Evolutionary conservation across 2,888 invertebrate species (phyloP).

Genomic region (Ophraella communa): DNA sequence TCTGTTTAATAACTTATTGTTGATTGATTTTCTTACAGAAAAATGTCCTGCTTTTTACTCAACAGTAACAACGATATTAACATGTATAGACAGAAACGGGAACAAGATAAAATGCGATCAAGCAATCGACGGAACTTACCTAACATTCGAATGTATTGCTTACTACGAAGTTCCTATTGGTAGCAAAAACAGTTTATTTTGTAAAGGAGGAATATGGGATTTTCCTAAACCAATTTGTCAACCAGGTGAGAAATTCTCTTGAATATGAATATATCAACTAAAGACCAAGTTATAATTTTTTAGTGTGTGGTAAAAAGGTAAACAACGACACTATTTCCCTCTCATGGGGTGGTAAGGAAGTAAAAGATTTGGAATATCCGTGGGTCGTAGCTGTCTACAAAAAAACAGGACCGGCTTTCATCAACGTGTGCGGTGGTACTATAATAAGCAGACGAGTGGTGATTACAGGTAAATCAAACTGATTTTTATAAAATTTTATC

Average conservation of each 20-base stretch:
- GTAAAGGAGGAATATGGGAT: conserved; percentile 31
- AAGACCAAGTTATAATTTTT: no score
- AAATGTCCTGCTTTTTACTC: conserved; percentile 31
- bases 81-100: conserved; percentile 28
- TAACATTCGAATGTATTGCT: conserved; percentile 32
- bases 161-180: conserved; percentile 35
- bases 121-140: conserved; percentile 32
- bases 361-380: conserved; percentile 30
- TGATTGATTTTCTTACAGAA: conserved; percentile 8
- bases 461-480: conserved; percentile 32
- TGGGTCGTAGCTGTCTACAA: conserved; percentile 33
- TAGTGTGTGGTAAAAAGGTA: conserved; percentile 35
- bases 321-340: conserved; percentile 19
- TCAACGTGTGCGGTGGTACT: conserved; percentile 33
- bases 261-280: no score
- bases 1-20: no score
- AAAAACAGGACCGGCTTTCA: conserved; percentile 5
- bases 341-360: conserved; percentile 17
- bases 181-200: conserved; percentile 30
- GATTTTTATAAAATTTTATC: no score
- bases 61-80: conserved; percentile 27
- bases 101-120: conserved; percentile 28
- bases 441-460: conserved; percentile 28
- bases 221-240: conserved; percentile 36
- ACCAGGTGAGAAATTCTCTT: conserved; percentile 36